Percentiles rank a stretch among this genome's conserved stretches.
Evolutionary conservation across 2,888 invertebrate species (phyloP).

Genomic region (Diarsia rubi): DNA sequence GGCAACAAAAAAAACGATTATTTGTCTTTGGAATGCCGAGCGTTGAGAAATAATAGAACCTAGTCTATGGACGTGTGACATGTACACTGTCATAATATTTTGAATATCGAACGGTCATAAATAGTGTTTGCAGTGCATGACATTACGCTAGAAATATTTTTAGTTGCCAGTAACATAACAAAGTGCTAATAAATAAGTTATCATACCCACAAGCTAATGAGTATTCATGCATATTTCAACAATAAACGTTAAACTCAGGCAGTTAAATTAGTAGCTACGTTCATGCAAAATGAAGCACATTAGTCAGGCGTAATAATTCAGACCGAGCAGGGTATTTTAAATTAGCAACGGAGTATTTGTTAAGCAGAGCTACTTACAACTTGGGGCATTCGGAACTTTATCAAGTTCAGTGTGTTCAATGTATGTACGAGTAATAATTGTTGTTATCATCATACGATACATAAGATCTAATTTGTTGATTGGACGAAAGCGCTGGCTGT

Average conservation of each 20-base stretch:
- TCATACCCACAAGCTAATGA: constrained; percentile 41
- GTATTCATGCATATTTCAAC: constrained; percentile 59
- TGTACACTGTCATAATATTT: constrained; percentile 4
- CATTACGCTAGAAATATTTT: neutral
- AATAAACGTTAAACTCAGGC: constrained; percentile 43
- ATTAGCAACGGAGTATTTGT: constrained; percentile 48
- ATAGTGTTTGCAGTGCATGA: neutral
- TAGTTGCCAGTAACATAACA: constrained; percentile 19
- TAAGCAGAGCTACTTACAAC: constrained; percentile 31
- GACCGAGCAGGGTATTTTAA: constrained; percentile 40
- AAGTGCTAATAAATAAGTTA: constrained; percentile 34
- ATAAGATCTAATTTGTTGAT: neutral
- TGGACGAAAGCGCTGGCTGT: neutral
- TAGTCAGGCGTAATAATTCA: constrained; percentile 50
- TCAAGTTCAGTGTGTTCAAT: constrained; percentile 26
- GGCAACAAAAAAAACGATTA: constrained; percentile 27
- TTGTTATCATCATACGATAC: neutral
- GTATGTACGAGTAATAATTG: neutral
- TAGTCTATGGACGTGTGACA: constrained; percentile 20
- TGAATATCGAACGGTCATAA: neutral
- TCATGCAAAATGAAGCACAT: constrained; percentile 52
- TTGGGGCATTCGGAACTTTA: constrained; percentile 37
- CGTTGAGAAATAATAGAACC: constrained; percentile 30
- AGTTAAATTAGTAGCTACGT: constrained; percentile 54
- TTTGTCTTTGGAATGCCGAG: constrained; percentile 43